These are phyloP conservation scores for Argyrosomus regius DNA, from an alignment of 2,797 vertebrate genomes.

Conservation along the genomic window DNA sequence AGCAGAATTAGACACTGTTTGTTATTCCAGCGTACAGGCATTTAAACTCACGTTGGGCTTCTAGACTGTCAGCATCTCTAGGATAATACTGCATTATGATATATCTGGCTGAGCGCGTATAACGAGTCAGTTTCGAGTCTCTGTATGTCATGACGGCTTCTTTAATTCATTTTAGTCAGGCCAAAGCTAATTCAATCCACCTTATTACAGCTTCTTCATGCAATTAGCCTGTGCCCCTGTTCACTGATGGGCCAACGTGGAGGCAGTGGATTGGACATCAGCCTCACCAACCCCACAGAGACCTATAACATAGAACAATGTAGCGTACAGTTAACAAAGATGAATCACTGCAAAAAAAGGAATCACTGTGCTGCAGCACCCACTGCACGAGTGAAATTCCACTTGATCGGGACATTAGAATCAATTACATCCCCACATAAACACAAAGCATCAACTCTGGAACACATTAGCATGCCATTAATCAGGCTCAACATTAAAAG, in stretches of 20 bases:
- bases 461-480: constrained; percentile 65
- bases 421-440: constrained; percentile 74
- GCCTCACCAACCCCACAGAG: constrained; percentile 47
- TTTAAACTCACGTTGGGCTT: constrained; percentile 44
- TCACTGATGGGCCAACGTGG: constrained; percentile 53
- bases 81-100: constrained; percentile 45
- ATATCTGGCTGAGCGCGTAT: constrained; percentile 61
- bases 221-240: constrained; percentile 77
- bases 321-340: constrained; percentile 49
- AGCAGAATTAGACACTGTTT: constrained; percentile 37
- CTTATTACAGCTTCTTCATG: constrained; percentile 80
- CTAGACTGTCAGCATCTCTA: constrained; percentile 30
- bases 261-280: constrained; percentile 47
- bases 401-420: constrained; percentile 78
- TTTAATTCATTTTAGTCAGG: constrained; percentile 80
- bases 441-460: constrained; percentile 64
- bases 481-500: constrained; percentile 65
- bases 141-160: constrained; percentile 66
- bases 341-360: constrained; percentile 43
- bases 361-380: constrained; percentile 38
- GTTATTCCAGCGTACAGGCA: constrained; percentile 26
- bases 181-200: constrained; percentile 81
- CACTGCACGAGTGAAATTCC: constrained; percentile 72
- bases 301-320: constrained; percentile 46
- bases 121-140: constrained; percentile 68